These are phyloP conservation scores for Clarias fuscus DNA, from an alignment of 2,797 vertebrate genomes.

Conservation along the genomic window DNA sequence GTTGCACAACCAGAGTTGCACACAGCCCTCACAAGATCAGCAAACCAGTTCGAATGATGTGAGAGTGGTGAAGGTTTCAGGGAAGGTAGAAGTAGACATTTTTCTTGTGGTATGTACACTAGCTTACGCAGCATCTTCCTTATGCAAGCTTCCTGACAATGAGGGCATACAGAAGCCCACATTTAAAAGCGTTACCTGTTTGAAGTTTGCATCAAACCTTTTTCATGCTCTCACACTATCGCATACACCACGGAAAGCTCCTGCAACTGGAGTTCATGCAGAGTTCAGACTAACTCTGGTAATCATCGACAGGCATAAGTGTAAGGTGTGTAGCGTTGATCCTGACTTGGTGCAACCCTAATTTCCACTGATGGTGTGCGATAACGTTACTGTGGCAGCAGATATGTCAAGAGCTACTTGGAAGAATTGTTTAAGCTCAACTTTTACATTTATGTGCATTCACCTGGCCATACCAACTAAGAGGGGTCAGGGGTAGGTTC, in stretches of 20 bases:
- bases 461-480: background rate
- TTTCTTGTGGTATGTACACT: background rate
- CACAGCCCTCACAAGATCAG: background rate
- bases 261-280: background rate
- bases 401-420: background rate
- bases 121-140: background rate
- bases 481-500: no score
- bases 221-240: background rate
- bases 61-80: background rate
- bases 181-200: slow-evolving; percentile 13
- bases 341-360: background rate
- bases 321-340: background rate
- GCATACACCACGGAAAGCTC: background rate
- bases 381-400: background rate
- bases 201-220: slow-evolving; percentile 1
- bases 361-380: background rate
- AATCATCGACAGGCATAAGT: slow-evolving; percentile 14
- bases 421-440: background rate
- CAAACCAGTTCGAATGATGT: background rate
- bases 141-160: background rate
- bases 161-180: slow-evolving; percentile 10
- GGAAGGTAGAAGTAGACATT: background rate
- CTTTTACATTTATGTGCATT: background rate
- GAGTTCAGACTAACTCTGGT: slow-evolving; percentile 15
- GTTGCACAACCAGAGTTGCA: background rate